phyloP scores from a whole-genome alignment of 1,140 invertebrate genomes.

The Battus philenor region DNA sequence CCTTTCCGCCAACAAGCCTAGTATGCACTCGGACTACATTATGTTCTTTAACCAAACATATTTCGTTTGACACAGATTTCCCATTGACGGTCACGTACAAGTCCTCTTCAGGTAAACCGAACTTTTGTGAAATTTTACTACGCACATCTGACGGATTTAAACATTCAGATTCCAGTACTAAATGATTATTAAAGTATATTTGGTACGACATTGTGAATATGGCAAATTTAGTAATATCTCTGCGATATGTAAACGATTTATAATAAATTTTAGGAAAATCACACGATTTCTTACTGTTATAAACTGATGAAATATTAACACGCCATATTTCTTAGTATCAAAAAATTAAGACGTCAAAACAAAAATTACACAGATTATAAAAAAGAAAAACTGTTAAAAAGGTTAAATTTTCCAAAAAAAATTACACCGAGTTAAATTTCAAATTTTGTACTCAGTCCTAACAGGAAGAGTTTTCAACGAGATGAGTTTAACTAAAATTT shows the following conservation, averaged over 20 bases:
- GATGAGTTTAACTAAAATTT: background rate
- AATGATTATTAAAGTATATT: slow-evolving; percentile 47
- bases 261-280: too few relatives aligned
- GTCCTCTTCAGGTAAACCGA: slow-evolving; percentile 44
- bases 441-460: too few relatives aligned
- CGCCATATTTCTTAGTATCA: slow-evolving; percentile 7
- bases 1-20: slow-evolving; percentile 84
- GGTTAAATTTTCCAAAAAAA: too few relatives aligned
- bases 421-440: too few relatives aligned
- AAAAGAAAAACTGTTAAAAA: too few relatives aligned
- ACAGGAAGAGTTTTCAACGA: too few relatives aligned
- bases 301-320: too few relatives aligned
- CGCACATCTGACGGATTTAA: slow-evolving; percentile 38
- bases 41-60: slow-evolving; percentile 20
- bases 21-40: slow-evolving; percentile 68
- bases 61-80: slow-evolving; percentile 30
- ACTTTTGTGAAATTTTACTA: slow-evolving; percentile 42
- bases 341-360: background rate
- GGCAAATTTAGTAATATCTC: background rate
- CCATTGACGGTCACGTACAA: slow-evolving; percentile 60
- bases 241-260: too few relatives aligned
- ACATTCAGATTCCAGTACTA: slow-evolving; percentile 22
- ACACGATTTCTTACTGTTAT: too few relatives aligned
- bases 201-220: slow-evolving; percentile 33
- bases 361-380: background rate